Evolutionary conservation across 2,113 vertebrate genomes (phyloP).

Genomic region (Megaptera novaeangliae): DNA sequence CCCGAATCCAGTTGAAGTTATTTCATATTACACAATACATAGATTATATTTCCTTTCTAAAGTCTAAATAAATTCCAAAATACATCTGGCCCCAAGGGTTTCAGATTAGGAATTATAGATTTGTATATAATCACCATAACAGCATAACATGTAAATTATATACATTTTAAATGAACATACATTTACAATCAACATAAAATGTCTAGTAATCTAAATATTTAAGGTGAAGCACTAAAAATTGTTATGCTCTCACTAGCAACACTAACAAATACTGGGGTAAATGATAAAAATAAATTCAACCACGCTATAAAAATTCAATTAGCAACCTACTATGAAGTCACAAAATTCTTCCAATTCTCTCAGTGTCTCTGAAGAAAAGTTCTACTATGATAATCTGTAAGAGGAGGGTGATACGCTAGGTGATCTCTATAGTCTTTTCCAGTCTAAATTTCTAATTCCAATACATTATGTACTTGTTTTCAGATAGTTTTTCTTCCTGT

Average conservation of each 20-base stretch:
- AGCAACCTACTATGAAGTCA: neutral
- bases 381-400: neutral
- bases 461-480: neutral
- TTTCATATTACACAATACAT: neutral
- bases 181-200: constrained; percentile 14
- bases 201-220: constrained; percentile 1
- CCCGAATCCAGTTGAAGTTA: neutral
- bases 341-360: constrained; percentile 17
- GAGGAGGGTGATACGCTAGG: neutral
- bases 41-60: neutral
- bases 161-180: neutral
- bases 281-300: constrained; percentile 2
- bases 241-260: neutral
- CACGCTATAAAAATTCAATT: constrained; percentile 6
- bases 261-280: constrained; percentile 15
- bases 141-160: neutral
- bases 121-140: neutral
- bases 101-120: constrained; percentile 11
- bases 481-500: neutral
- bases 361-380: neutral
- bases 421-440: neutral
- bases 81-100: neutral
- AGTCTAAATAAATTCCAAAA: constrained; percentile 23
- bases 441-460: constrained; percentile 8
- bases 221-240: neutral